Base-by-base conservation (phyloP, 2,797 vertebrate genomes). In the Enteromius mattozi region DNA sequence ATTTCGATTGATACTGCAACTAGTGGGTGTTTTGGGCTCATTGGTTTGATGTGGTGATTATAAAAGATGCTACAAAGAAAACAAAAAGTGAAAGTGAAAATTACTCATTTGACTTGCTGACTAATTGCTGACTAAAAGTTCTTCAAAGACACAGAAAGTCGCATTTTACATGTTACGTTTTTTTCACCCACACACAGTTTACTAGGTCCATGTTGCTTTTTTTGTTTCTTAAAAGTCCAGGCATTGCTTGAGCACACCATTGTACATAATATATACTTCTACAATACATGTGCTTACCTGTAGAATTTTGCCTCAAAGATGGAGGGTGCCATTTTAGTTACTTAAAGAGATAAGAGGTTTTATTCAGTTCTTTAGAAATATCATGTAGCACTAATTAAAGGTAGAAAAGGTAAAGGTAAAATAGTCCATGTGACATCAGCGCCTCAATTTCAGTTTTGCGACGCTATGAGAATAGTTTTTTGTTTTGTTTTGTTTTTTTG, bases 51-150 rank as follows among this genome's bases (percentile, higher is more conserved):
- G 24, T 21, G 10, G 21, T 61, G 59, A 47, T 27, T 40, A 33
- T 80, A 70, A 68, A 51, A 59, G 24, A 61, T 61, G 69, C 68
- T 61, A 47, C 37, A 42, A 78, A 63, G 35, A 45, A 83, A 69
- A 69, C 63, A 77, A 76, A 27, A 2, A 14, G 63, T 66, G 63
- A 66, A 66, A 33, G 30, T 33, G 30, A 35, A 66, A 66, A 56
- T 7, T 2, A 61, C 54, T 40, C 35, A 61, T 27, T 78, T 27
- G 75, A 61, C 75, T 78, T 61, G 75, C 75, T 61, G 75, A 78
- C 54, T 78, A 78, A 37, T 42, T n/a, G 16, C 54, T 61, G 61
- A 42, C 17, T 54, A 77, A 59, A 33, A 74, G 45, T 9, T 33
- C 47, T 77, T 77, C 4, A 61, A 19, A 61, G 75, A 78, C 35